A percentile compares a stretch with the other conserved stretches of the same genome.
Evolutionary conservation across 2,888 invertebrate species (phyloP).

Genomic region (Oscheius sp.): DNA sequence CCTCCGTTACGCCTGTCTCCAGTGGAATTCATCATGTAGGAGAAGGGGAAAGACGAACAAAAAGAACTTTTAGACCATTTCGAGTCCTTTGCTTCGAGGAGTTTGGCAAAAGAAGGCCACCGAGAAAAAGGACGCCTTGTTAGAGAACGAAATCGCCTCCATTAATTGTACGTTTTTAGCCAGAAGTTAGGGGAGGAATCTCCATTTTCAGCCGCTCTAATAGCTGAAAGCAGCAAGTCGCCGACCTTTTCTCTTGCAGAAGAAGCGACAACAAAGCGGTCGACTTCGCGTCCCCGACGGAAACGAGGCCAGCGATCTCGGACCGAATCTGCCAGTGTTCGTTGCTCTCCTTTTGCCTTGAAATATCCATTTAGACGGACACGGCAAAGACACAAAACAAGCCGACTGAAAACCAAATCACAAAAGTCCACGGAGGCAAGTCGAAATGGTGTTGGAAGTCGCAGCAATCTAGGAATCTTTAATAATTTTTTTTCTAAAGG

Average conservation of each 20-base stretch:
- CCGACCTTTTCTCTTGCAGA: constrained; percentile 1
- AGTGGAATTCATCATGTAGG: constrained; percentile 3
- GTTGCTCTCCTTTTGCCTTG: too few relatives aligned
- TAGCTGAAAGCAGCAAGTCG: neutral
- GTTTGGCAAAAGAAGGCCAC: constrained; percentile 46
- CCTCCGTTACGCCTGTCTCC: constrained; percentile 32
- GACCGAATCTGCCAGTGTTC: too few relatives aligned
- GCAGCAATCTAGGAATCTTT: neutral
- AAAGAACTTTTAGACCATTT: too few relatives aligned
- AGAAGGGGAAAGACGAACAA: too few relatives aligned
- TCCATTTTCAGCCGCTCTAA: constrained; percentile 7
- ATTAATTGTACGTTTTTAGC: constrained; percentile 14
- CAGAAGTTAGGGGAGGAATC: neutral
- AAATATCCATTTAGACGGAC: too few relatives aligned
- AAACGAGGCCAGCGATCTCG: too few relatives aligned
- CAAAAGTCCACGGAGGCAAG: constrained; percentile 27
- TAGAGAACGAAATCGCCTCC: constrained; percentile 12
- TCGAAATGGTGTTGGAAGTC: constrained; percentile 30
- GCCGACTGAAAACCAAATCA: constrained; percentile 1
- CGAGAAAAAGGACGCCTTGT: constrained; percentile 25
- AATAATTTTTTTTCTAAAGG: too few relatives aligned
- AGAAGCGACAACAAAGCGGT: neutral
- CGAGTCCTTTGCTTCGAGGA: constrained; percentile 41
- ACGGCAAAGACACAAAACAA: too few relatives aligned
- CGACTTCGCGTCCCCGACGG: neutral